A percentile compares a stretch with the other conserved stretches of the same genome.
phyloP scores from a whole-genome alignment of 1,140 invertebrate species.

The Drosophila cardini region DNA sequence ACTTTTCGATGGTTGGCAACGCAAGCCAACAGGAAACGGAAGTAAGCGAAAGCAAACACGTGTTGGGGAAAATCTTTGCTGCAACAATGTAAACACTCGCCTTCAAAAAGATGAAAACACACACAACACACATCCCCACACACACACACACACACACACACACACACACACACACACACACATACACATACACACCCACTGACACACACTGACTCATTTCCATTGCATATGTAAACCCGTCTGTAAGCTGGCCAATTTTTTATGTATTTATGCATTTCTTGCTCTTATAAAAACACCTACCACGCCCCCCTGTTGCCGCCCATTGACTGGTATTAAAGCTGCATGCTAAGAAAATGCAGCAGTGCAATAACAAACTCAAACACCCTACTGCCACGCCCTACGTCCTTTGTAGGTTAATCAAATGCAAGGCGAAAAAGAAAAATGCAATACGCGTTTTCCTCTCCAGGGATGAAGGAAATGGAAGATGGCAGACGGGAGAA shows the following conservation, averaged over 20 bases:
- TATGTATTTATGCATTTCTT: slow-evolving; percentile 81
- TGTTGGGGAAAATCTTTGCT: slow-evolving; percentile 71
- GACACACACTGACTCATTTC: slow-evolving; percentile 10
- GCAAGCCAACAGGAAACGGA: slow-evolving; percentile 61
- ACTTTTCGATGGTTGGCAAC: slow-evolving; percentile 22
- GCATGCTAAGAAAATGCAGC: slow-evolving; percentile 63
- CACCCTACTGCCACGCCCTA: slow-evolving; percentile 34
- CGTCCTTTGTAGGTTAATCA: slow-evolving; percentile 76
- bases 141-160: slow-evolving; percentile 17
- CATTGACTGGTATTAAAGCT: slow-evolving; percentile 58
- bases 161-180: slow-evolving; percentile 26
- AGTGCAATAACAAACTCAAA: slow-evolving; percentile 44
- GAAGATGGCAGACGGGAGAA: background rate
- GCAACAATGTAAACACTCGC: slow-evolving; percentile 70
- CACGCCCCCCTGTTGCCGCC: background rate
- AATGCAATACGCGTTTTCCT: slow-evolving; percentile 27
- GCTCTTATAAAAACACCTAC: slow-evolving; percentile 37
- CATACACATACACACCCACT: slow-evolving; percentile 10
- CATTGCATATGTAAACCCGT: slow-evolving; percentile 75
- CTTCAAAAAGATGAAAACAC: slow-evolving; percentile 18
- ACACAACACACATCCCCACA: slow-evolving; percentile 23
- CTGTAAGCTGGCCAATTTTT: slow-evolving; percentile 81
- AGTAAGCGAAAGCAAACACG: slow-evolving; percentile 73
- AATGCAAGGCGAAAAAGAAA: slow-evolving; percentile 56
- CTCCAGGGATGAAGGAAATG: background rate